These are phyloP conservation scores for Megaleporinus macrocephalus DNA, from an alignment of 2,113 vertebrate species.

Conservation along the genomic window DNA sequence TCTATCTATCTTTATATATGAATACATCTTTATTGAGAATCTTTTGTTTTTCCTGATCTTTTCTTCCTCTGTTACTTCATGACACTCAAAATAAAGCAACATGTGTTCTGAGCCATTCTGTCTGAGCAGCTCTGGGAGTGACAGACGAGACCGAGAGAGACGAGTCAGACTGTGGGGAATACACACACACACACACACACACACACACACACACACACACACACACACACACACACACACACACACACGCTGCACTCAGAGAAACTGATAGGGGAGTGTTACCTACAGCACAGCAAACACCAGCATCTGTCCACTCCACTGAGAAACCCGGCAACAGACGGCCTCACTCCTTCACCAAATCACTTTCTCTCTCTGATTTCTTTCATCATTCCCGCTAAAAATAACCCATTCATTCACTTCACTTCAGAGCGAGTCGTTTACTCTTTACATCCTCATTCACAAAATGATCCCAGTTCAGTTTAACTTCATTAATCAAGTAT, in stretches of 20 bases:
- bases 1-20: no score
- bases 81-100: conserved; percentile 41
- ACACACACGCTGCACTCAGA: conserved; percentile 43
- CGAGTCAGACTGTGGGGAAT: conserved; percentile 49
- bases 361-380: neutral
- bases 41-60: no score
- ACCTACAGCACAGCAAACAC: conserved; percentile 47
- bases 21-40: no score
- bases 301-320: conserved; percentile 59
- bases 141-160: conserved; percentile 54
- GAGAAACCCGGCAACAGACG: conserved; percentile 46
- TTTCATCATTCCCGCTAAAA: neutral
- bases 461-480: neutral
- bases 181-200: conserved; percentile 35
- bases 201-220: conserved; percentile 42
- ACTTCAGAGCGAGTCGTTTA: conserved; percentile 1
- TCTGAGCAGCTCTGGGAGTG: conserved; percentile 45
- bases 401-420: neutral
- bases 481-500: no score
- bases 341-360: conserved; percentile 31
- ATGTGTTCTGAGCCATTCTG: conserved; percentile 48
- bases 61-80: neutral
- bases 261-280: conserved; percentile 59
- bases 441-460: neutral
- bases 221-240: conserved; percentile 35